Base-by-base conservation (phyloP, 2,888 invertebrate genomes). In the Linnaemya tessellans region DNA sequence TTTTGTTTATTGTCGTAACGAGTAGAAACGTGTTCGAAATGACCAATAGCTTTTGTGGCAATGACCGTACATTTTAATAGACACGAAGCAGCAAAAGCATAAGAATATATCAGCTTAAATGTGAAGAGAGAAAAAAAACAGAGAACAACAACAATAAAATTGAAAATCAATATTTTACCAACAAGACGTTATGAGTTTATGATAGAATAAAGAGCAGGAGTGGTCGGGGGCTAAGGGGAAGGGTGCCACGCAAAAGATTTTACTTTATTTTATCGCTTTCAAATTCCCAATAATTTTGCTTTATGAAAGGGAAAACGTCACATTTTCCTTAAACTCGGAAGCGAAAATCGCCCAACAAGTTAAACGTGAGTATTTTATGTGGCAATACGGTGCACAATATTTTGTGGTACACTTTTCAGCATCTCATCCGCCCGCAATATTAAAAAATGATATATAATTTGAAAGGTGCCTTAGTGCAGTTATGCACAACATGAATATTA, bases 11-110 rank as follows among this genome's bases (percentile, higher is more conserved):
- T 56, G 10, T 35, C 20, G 25, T 13, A 67, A 65, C 11, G 20
- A 22, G 15, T 46, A 35, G 35, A 35, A 67, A 65, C 67, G 77
- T 77, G 77, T 46, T 58, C 30, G 9, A 56, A 77, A 65, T 77
- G 54, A 11, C 67, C 56, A 56, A 64, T 41, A 20, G 46, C 20
- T 41, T 30, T 60, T 74, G 38, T 38, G 62, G 49, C 62, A 74
- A 62, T 62, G 60, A 74, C 35, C 73, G 38, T 3, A 49, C 49
- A 49, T 35, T 35, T 46, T 58, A 43, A 49, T 60, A 20, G 58
- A 58, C 18, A 35, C 60, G 60, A 35, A n/a, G 73, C 46, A 73
- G 49, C 13, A 38, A 35, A 30, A 49, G 20, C 15, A 15, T 20
- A 20, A 60, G 25, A 43, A 73, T 30, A 30, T 11, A 9, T n/a